Evolutionary conservation across 2,797 vertebrate genomes (phyloP).

Genomic region (Pseudocheirus occidentalis): DNA sequence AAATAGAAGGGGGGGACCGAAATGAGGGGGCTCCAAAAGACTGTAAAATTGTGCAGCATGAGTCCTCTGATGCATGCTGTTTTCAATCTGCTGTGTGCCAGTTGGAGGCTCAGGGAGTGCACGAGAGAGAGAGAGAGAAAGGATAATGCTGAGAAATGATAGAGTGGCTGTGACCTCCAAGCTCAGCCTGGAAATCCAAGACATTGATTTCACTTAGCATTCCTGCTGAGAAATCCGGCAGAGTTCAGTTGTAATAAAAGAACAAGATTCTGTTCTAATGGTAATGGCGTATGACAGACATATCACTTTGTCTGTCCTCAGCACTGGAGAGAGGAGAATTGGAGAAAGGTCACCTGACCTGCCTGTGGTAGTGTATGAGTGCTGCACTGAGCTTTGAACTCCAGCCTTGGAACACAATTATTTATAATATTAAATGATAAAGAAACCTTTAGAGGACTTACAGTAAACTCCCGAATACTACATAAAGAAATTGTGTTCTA

Average conservation of each 20-base stretch:
- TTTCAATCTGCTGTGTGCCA: constrained; percentile 90
- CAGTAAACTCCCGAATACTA: constrained; percentile 74
- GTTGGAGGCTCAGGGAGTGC: constrained; percentile 85
- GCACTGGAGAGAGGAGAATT: constrained; percentile 78
- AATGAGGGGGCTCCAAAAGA: constrained; percentile 84
- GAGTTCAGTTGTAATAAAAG: constrained; percentile 90
- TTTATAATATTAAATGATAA: constrained; percentile 83
- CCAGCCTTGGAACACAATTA: constrained; percentile 79
- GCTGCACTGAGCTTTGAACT: constrained; percentile 84
- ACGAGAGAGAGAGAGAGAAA: constrained; percentile 64
- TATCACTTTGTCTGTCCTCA: constrained; percentile 87
- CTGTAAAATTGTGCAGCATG: constrained; percentile 86
- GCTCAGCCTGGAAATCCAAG: constrained; percentile 88
- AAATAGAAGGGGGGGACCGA: constrained; percentile 67
- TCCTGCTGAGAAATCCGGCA: constrained; percentile 87
- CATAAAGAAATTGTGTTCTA: constrained; percentile 45
- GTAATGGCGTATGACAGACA: constrained; percentile 88
- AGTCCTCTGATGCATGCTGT: constrained; percentile 87
- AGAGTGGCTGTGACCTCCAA: constrained; percentile 88
- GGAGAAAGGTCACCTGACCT: constrained; percentile 85
- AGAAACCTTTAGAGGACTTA: constrained; percentile 80
- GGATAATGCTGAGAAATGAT: constrained; percentile 89
- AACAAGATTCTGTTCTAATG: constrained; percentile 89
- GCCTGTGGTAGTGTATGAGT: constrained; percentile 78
- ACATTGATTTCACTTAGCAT: constrained; percentile 89